Percentiles rank a stretch among this genome's conserved stretches.
These are phyloP conservation scores for Porites lobata DNA, from an alignment of 92 coral and sea anemone species.

Conservation along the genomic window DNA sequence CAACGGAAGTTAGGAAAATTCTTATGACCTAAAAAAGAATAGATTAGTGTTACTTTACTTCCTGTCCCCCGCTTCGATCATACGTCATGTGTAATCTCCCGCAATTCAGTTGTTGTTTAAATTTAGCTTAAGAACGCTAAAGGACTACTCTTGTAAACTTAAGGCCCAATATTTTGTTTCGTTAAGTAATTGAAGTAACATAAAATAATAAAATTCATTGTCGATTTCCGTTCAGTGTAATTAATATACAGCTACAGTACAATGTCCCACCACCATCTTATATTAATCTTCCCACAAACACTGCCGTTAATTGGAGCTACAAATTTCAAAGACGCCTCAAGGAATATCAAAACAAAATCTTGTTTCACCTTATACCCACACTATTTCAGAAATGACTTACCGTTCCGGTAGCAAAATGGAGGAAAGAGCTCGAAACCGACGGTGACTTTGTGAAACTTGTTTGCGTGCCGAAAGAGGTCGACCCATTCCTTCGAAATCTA, in stretches of 20 bases:
- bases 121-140: too few species aligned
- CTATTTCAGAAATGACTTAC: slow-evolving; percentile 37
- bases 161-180: too few species aligned
- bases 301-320: neutral
- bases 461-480: slow-evolving; percentile 80
- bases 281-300: too few species aligned
- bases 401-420: slow-evolving; percentile 90
- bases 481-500: slow-evolving; percentile 87
- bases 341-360: neutral
- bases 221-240: neutral
- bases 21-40: too few species aligned
- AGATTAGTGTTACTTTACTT: too few species aligned
- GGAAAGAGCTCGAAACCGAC: slow-evolving; percentile 73
- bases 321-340: neutral
- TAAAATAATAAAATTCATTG: neutral
- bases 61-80: too few species aligned
- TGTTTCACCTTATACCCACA: neutral
- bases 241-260: neutral
- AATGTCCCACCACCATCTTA: neutral
- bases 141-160: too few species aligned
- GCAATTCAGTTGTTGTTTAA: too few species aligned
- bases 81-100: too few species aligned
- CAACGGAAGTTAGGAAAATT: too few species aligned
- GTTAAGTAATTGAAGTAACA: neutral
- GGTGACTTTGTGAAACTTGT: slow-evolving; percentile 68